Evolutionary conservation across 2,888 invertebrate genomes (phyloP).

Genomic region (Sinotaia quadrata): DNA sequence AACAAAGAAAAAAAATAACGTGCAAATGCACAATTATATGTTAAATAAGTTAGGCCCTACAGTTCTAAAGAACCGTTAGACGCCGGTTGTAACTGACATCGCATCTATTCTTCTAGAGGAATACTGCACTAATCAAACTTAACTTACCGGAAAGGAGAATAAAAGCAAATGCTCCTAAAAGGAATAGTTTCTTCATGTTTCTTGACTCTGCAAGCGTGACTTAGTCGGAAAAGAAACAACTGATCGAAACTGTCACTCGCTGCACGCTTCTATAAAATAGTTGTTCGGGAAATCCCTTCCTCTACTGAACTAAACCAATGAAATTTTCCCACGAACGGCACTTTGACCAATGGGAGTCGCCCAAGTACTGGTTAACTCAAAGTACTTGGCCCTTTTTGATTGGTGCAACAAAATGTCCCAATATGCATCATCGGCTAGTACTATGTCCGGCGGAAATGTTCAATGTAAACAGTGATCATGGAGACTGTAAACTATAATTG

Average conservation of each 20-base stretch:
- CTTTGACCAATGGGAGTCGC: constrained; percentile 54
- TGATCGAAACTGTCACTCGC: constrained; percentile 21
- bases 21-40: too few relatives aligned
- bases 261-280: constrained; percentile 28
- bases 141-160: constrained; percentile 60
- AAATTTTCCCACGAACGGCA: constrained; percentile 52
- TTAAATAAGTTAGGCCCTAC: too few relatives aligned
- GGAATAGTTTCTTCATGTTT: constrained; percentile 46
- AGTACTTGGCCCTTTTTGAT: constrained; percentile 61
- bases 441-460: constrained; percentile 33
- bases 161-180: constrained; percentile 56
- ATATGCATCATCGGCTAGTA: not conserved
- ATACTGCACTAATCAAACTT: too few relatives aligned
- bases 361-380: constrained; percentile 58
- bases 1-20: too few relatives aligned
- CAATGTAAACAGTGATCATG: constrained; percentile 7
- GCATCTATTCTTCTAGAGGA: too few relatives aligned
- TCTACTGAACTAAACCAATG: constrained; percentile 49
- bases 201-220: constrained; percentile 18
- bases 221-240: constrained; percentile 22
- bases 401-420: constrained; percentile 41
- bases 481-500: constrained; percentile 22
- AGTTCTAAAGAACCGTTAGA: too few relatives aligned
- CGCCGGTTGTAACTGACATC: too few relatives aligned
- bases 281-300: constrained; percentile 54